Evolutionary conservation across 1,140 invertebrate genomes (phyloP).

Genomic region (Brachionus plicatilis): DNA sequence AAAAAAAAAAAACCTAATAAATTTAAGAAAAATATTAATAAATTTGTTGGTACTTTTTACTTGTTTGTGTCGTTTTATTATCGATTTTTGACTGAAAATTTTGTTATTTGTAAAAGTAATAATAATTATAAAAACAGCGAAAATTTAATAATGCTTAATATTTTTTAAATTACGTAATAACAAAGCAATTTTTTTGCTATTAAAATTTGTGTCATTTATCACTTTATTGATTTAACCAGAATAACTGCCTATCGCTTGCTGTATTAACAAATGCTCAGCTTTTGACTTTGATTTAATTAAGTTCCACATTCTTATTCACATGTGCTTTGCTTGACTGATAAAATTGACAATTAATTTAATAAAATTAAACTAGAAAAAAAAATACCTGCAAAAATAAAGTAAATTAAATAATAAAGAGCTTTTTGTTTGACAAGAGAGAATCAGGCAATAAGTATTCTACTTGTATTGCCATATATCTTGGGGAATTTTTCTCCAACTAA

Average conservation of each 20-base stretch:
- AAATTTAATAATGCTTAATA: background rate
- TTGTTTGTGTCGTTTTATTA: constrained; percentile 1
- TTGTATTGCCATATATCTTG: background rate
- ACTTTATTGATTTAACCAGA: background rate
- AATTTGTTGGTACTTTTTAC: background rate
- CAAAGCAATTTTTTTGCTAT: background rate
- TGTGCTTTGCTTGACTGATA: background rate
- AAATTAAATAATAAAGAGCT: too few relatives aligned
- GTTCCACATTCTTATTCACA: background rate
- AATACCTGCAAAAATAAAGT: too few relatives aligned
- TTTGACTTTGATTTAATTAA: background rate
- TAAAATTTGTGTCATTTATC: background rate
- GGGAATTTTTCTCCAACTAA: background rate
- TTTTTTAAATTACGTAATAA: background rate
- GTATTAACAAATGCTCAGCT: background rate
- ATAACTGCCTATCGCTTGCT: background rate
- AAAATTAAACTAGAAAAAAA: too few relatives aligned
- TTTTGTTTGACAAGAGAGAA: too few relatives aligned
- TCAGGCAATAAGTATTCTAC: background rate
- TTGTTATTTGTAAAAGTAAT: background rate
- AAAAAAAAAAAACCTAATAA: background rate
- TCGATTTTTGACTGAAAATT: background rate
- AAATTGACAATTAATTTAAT: too few relatives aligned
- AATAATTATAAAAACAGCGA: background rate
- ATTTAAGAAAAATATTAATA: background rate